Conservation (phyloP, 1,140 invertebrate genomes). For the Pseudachorutes palmiensis region DNA sequence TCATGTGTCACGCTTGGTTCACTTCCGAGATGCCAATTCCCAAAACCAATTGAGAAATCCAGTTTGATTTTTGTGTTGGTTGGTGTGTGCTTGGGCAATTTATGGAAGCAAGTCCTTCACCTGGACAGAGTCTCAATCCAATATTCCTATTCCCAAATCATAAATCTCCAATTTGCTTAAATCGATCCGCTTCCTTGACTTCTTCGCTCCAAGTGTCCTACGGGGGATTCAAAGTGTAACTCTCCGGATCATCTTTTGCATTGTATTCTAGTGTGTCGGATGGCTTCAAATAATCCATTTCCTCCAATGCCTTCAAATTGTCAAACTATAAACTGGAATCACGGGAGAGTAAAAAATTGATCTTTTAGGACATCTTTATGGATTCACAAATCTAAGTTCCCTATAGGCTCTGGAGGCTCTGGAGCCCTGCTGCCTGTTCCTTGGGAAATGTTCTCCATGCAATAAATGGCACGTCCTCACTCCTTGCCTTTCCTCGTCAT, state of each 20-base stretch:
- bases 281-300: too few relatives aligned
- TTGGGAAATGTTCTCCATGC: too few relatives aligned
- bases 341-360: neutral
- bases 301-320: too few relatives aligned
- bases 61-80: neutral
- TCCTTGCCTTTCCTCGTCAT: too few relatives aligned
- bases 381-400: neutral
- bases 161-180: conserved; percentile 14
- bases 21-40: neutral
- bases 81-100: neutral
- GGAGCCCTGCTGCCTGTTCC: too few relatives aligned
- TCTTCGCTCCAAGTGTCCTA: too few relatives aligned
- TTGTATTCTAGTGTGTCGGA: too few relatives aligned
- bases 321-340: too few relatives aligned
- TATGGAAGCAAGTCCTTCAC: neutral
- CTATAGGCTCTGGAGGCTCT: too few relatives aligned
- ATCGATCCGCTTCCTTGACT: too few relatives aligned
- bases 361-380: neutral
- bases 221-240: neutral
- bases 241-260: too few relatives aligned
- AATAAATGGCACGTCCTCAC: too few relatives aligned
- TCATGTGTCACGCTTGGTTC: neutral
- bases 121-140: conserved; percentile 7
- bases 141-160: conserved; percentile 11
- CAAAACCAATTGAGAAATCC: neutral